Base-by-base conservation (phyloP, 2,113 vertebrate genomes). In the Planiliza haematocheilus region DNA sequence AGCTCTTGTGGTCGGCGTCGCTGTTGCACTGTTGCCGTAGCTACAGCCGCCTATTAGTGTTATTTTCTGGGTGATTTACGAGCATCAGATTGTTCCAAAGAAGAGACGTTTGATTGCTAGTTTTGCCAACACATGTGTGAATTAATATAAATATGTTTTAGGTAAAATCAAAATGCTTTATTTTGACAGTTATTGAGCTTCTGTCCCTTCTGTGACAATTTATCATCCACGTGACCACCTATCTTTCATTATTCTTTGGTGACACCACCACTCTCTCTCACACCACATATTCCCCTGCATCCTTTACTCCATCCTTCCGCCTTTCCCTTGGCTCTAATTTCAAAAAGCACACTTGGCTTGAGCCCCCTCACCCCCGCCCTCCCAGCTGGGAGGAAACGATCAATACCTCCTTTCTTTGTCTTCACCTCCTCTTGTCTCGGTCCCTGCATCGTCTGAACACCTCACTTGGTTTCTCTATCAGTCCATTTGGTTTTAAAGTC, bases 321-420 rank as follows among this genome's bases (percentile, higher is more conserved):
- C 74, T 71, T 69, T 73, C 72, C 38, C 64, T 72, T 67, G 52
- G 73, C 83, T 89, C 73, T 70, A 62, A 79, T 90, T 86, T 90
- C 79, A 86, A 62, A 72, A 41, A 83, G 76, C 67, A 59, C 81
- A 70, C 60, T 77, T 87, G 71, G 74, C 77, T 77, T 50, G 18
- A 73, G 61, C 82, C 72, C 16, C 71, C 42, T n/a, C n/a, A n/a
- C n/a, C n/a, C n/a, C n/a, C n/a, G n/a, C 55, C 69, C 49, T 43
- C 64, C 41, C 74, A 62, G 69, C 83, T 81, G 65, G 70, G 20
- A n/a, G 1, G 67, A 79, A 61, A 76, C 7, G 73, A 86, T 89
- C 88, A 39, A 88, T 88, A 83, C 49, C 46, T 24, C 13, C 56
- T 36, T 56, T 57, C 41, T 66, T 77, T 53, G 18, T 70, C 58